A percentile compares a stretch with the other conserved stretches of the same genome.
phyloP scores from a whole-genome alignment of 2,888 invertebrate genomes.

The Lepidonotus clava region DNA sequence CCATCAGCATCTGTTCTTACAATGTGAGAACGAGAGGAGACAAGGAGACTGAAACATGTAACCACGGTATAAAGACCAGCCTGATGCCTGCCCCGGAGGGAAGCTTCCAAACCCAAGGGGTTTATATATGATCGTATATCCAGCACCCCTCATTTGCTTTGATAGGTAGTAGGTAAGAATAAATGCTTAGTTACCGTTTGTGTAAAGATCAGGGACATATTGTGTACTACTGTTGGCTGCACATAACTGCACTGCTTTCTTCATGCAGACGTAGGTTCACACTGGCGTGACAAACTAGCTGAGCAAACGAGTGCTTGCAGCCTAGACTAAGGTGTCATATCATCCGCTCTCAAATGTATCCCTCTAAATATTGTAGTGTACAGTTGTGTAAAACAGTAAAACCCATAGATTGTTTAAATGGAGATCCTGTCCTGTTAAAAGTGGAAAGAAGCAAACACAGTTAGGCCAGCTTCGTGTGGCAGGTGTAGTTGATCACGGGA shows the following conservation, averaged over 20 bases:
- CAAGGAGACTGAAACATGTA: too few relatives aligned
- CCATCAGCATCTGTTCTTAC: not conserved
- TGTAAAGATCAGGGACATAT: not conserved
- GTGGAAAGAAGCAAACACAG: not conserved
- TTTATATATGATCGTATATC: not conserved
- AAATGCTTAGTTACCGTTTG: not conserved
- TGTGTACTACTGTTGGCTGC: not conserved
- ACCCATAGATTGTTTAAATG: not conserved
- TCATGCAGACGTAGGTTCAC: not conserved
- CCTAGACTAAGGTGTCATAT: slow-evolving; percentile 24
- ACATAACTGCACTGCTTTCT: slow-evolving; percentile 13
- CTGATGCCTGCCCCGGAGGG: not conserved
- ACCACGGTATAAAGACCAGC: too few relatives aligned
- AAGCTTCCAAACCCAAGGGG: not conserved
- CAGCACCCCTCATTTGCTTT: not conserved
- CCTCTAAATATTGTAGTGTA: slow-evolving; percentile 30
- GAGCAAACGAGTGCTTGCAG: not conserved
- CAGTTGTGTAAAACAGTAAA: not conserved
- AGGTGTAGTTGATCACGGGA: not conserved
- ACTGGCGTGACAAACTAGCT: not conserved
- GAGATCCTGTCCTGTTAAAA: not conserved
- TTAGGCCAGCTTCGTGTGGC: not conserved
- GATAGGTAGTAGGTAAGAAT: not conserved
- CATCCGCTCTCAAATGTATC: slow-evolving; percentile 21
- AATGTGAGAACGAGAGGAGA: too few relatives aligned